phyloP scores from a whole-genome alignment of 2,888 invertebrate species.

The Drosophila yooni region DNA sequence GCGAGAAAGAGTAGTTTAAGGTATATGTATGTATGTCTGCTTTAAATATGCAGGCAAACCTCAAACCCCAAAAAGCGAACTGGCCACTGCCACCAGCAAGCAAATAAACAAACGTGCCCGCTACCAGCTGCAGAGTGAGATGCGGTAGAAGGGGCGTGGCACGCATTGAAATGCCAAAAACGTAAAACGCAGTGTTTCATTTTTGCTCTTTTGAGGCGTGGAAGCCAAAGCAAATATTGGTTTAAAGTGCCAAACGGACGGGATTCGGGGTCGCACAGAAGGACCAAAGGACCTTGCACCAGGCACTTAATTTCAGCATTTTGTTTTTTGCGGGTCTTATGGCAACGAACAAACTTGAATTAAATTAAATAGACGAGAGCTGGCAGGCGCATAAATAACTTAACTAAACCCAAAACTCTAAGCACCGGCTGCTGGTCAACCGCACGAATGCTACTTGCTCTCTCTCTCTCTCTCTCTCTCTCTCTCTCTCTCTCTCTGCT shows the following conservation, averaged over 20 bases:
- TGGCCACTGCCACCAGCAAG: constrained; percentile 59
- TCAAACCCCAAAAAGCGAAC: constrained; percentile 39
- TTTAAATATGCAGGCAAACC: constrained; percentile 68
- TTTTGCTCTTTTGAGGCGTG: constrained; percentile 62
- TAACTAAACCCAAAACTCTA: constrained; percentile 39
- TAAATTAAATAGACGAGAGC: constrained; percentile 53
- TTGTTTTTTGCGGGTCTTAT: constrained; percentile 28
- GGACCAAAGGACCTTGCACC: constrained; percentile 6
- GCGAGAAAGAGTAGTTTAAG: constrained; percentile 9
- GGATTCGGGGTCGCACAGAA: neutral
- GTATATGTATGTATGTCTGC: constrained; percentile 14
- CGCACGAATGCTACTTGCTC: constrained; percentile 26
- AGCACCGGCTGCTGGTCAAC: constrained; percentile 38
- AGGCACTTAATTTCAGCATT: constrained; percentile 45
- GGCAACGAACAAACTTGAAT: constrained; percentile 41
- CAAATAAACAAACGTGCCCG: constrained; percentile 65
- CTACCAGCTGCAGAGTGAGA: constrained; percentile 26
- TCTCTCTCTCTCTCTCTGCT: too few relatives aligned
- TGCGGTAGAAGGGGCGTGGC: constrained; percentile 29
- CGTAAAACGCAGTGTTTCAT: constrained; percentile 66
- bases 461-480: neutral
- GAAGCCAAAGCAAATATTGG: constrained; percentile 64
- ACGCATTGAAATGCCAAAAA: constrained; percentile 76
- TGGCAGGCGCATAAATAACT: constrained; percentile 49
- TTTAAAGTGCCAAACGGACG: constrained; percentile 45